Evolutionary conservation across 2,888 invertebrate genomes (phyloP).

Genomic region (Eucera pruinosa): DNA sequence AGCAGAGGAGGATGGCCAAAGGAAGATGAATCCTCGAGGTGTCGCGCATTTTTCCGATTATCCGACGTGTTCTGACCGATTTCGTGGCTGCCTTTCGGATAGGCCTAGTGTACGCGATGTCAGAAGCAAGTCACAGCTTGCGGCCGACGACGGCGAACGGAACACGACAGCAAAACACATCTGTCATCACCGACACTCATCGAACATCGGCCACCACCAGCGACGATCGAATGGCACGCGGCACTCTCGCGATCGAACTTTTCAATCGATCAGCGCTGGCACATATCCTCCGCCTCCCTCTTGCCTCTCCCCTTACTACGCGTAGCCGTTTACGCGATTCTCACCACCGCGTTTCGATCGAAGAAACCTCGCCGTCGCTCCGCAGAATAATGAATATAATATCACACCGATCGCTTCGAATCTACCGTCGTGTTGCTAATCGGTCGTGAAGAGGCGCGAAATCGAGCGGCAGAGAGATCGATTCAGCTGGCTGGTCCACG

Average conservation of each 20-base stretch:
- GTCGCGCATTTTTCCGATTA: conserved; percentile 43
- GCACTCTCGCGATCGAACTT: conserved; percentile 47
- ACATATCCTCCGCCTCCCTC: conserved; percentile 7
- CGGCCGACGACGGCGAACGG: conserved; percentile 48
- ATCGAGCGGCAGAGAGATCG: neutral
- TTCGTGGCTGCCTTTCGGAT: conserved; percentile 8
- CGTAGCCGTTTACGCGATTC: neutral
- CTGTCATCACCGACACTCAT: conserved; percentile 80
- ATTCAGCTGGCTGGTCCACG: conserved; percentile 34
- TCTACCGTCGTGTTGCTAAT: too few relatives aligned
- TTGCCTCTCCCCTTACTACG: neutral
- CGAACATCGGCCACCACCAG: conserved; percentile 69
- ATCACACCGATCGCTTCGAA: too few relatives aligned
- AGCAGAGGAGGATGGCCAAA: conserved; percentile 61
- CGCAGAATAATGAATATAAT: too few relatives aligned
- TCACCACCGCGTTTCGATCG: neutral
- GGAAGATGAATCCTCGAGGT: conserved; percentile 28
- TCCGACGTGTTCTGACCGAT: conserved; percentile 16
- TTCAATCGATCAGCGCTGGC: conserved; percentile 10
- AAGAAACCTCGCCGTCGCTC: too few relatives aligned
- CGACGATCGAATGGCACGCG: conserved; percentile 52
- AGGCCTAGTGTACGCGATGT: conserved; percentile 19
- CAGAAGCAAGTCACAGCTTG: conserved; percentile 46
- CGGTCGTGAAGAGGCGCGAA: neutral
- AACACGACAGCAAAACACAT: conserved; percentile 69